Evolutionary conservation across 2,113 vertebrate species (phyloP).

Genomic region (Indicator maculatus): DNA sequence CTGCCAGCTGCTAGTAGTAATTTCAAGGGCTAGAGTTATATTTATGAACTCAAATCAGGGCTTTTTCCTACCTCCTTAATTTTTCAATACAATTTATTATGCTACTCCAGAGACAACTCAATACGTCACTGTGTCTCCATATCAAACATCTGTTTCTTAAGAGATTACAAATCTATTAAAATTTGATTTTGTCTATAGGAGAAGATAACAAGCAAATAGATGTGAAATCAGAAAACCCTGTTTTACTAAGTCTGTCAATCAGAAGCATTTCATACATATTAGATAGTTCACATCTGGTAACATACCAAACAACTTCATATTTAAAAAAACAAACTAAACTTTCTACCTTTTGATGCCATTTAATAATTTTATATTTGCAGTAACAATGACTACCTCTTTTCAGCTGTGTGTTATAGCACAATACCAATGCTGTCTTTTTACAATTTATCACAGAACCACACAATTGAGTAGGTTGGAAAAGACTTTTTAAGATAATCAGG

Average conservation of each 20-base stretch:
- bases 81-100: background rate
- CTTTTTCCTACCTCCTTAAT: slow-evolving; percentile 4
- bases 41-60: background rate
- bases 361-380: background rate
- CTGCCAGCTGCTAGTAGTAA: slow-evolving; percentile 50
- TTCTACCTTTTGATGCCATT: background rate
- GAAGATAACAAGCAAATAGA: background rate
- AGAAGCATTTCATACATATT: background rate
- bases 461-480: too few species aligned
- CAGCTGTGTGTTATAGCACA: background rate
- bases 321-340: fast-evolving
- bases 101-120: background rate
- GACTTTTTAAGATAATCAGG: too few species aligned
- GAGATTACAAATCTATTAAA: background rate
- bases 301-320: fast-evolving
- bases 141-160: background rate
- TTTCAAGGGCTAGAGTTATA: background rate
- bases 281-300: background rate
- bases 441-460: background rate
- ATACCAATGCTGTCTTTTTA: background rate
- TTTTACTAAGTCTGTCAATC: background rate
- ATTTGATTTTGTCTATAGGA: background rate
- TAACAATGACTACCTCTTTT: background rate
- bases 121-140: background rate
- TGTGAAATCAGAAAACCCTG: background rate